Conservation (phyloP, 1,140 invertebrate genomes). For the Atopsyche davidsoni region DNA sequence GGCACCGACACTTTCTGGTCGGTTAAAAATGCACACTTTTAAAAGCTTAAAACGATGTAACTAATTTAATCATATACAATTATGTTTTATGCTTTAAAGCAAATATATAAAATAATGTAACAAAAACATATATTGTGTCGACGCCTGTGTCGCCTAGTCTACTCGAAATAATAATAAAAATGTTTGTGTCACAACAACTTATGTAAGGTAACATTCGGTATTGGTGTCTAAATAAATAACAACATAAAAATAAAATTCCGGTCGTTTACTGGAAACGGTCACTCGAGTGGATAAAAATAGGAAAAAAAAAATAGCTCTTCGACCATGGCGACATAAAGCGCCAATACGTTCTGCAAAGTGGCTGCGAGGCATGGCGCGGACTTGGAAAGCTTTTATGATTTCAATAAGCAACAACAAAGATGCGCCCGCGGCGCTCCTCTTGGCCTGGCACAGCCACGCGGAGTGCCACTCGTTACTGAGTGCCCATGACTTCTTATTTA, state of each 20-base stretch:
- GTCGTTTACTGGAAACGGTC: background rate
- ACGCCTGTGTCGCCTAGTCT: too few relatives aligned
- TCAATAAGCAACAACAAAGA: constrained; percentile 18
- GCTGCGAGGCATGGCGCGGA: constrained; percentile 10
- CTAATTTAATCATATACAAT: too few relatives aligned
- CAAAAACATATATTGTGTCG: too few relatives aligned
- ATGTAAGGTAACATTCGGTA: too few relatives aligned
- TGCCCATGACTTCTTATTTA: constrained; percentile 4
- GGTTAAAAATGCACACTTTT: too few relatives aligned
- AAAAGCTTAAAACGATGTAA: too few relatives aligned
- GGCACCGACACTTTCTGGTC: too few relatives aligned
- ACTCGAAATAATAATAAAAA: too few relatives aligned
- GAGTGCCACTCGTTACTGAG: constrained; percentile 16
- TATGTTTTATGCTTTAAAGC: too few relatives aligned
- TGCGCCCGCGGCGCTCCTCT: constrained; percentile 4
- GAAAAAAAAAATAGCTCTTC: background rate
- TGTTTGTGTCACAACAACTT: too few relatives aligned
- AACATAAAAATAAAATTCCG: background rate
- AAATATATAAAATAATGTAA: too few relatives aligned
- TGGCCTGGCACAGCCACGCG: constrained; percentile 3
- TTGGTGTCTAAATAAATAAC: too few relatives aligned
- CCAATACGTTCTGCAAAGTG: constrained; percentile 13
- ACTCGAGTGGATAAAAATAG: background rate
- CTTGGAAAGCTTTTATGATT: constrained; percentile 21
- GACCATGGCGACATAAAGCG: constrained; percentile 3